phyloP scores from a whole-genome alignment of 2,888 invertebrate species.

The Creontiades dilutus region DNA sequence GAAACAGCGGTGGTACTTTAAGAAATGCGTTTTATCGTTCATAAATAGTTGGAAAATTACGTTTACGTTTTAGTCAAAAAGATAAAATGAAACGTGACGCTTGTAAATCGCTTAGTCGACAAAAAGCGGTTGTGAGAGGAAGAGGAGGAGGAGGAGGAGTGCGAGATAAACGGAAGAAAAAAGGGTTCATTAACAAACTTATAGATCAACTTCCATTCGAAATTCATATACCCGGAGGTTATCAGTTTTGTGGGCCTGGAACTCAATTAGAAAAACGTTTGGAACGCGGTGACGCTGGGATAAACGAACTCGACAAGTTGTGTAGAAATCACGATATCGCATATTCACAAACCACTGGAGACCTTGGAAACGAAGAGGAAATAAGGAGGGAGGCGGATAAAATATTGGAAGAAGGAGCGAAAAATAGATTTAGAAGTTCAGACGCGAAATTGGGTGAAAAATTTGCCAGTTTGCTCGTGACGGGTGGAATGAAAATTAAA shows the following conservation, averaged over 20 bases:
- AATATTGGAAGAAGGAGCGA: not conserved
- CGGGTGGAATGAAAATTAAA: not conserved
- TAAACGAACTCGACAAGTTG: not conserved
- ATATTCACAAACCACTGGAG: not conserved
- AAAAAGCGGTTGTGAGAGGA: too few relatives aligned
- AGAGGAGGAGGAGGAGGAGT: too few relatives aligned
- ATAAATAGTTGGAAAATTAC: too few relatives aligned
- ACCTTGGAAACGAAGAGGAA: not conserved
- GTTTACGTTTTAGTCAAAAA: too few relatives aligned
- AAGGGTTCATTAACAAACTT: not conserved
- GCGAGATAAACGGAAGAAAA: too few relatives aligned
- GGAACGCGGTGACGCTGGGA: not conserved
- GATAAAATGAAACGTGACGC: too few relatives aligned
- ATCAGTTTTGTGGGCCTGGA: not conserved
- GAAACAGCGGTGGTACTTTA: too few relatives aligned
- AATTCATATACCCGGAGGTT: not conserved
- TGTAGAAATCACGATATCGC: constrained; percentile 11
- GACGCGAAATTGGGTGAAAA: not conserved
- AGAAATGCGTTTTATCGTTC: too few relatives aligned
- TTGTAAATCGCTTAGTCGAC: too few relatives aligned
- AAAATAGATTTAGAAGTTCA: not conserved
- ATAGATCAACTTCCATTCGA: not conserved
- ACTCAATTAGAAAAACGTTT: not conserved
- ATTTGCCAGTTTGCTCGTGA: not conserved
- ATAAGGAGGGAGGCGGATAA: not conserved